Percentiles rank a stretch among this genome's conserved stretches.
phyloP scores from a whole-genome alignment of 2,797 vertebrate genomes.

The Tolypeutes matacus region DNA sequence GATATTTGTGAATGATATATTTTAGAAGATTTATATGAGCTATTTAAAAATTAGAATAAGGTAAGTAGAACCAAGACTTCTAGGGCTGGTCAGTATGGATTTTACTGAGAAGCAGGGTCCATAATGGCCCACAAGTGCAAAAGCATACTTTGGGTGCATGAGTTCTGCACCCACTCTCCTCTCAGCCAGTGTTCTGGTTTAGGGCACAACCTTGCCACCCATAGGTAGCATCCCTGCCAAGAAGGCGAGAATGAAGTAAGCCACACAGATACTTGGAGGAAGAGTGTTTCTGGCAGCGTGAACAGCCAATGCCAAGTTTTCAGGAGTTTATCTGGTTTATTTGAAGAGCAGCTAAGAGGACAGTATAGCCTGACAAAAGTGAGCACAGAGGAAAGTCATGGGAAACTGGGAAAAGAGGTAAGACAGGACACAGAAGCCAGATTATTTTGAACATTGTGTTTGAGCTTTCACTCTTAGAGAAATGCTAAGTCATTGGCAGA shows the following conservation, averaged over 20 bases:
- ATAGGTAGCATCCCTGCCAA: not conserved
- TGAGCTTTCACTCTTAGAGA: slow-evolving; percentile 26
- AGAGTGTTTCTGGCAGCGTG: not conserved
- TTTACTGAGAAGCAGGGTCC: not conserved
- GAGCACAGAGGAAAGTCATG: not conserved
- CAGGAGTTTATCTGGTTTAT: not conserved
- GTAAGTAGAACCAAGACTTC: slow-evolving; percentile 12
- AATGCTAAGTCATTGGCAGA: not conserved
- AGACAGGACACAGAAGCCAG: not conserved
- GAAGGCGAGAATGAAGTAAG: not conserved
- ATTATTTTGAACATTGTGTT: not conserved
- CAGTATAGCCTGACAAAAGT: not conserved
- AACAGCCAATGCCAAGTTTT: not conserved
- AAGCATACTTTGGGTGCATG: not conserved
- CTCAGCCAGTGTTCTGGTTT: not conserved
- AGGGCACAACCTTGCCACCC: not conserved
- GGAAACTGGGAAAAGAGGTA: slow-evolving; percentile 1
- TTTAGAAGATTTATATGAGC: not conserved
- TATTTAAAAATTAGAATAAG: not conserved
- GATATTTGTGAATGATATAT: not conserved
- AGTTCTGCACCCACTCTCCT: not conserved
- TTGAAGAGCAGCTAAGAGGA: not conserved
- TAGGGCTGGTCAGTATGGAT: not conserved
- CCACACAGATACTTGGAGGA: not conserved
- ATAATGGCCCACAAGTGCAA: not conserved